Conservation (phyloP, 2,888 invertebrate species). For the Ctena decussata region DNA sequence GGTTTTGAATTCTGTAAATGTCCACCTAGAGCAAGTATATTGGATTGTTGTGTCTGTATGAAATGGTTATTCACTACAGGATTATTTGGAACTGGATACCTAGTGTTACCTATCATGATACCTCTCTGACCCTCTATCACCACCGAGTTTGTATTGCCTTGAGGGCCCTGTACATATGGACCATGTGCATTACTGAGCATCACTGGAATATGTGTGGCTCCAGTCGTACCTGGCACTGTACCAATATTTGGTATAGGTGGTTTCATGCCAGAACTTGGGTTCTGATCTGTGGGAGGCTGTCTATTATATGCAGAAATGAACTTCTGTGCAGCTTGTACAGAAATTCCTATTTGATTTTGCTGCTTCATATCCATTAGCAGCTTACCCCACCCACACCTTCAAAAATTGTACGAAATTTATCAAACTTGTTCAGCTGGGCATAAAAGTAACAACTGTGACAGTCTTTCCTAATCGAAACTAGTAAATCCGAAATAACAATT, state of each 20-base stretch:
- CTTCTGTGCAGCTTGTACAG: background rate
- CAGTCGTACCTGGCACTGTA: background rate
- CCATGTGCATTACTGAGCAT: background rate
- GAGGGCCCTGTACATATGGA: no score
- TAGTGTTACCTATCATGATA: constrained; percentile 73
- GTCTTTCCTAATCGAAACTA: background rate
- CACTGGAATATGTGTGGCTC: background rate
- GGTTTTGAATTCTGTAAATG: constrained; percentile 55
- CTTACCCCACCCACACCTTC: constrained; percentile 7
- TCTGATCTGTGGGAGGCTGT: background rate
- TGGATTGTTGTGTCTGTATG: constrained; percentile 37
- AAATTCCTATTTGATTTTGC: background rate
- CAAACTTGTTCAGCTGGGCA: background rate
- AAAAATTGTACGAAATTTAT: background rate
- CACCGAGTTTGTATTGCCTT: background rate
- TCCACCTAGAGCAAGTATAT: constrained; percentile 58
- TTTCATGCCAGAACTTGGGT: background rate
- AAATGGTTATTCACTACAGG: constrained; percentile 27
- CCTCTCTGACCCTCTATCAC: constrained; percentile 47
- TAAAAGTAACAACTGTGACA: background rate
- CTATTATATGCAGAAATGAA: background rate
- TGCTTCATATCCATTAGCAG: constrained; percentile 10
- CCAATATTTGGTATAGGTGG: background rate
- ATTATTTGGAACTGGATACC: constrained; percentile 71
- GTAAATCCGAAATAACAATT: background rate